Conservation (phyloP, 1,140 invertebrate species). For the Drosophila lacteicornis region DNA sequence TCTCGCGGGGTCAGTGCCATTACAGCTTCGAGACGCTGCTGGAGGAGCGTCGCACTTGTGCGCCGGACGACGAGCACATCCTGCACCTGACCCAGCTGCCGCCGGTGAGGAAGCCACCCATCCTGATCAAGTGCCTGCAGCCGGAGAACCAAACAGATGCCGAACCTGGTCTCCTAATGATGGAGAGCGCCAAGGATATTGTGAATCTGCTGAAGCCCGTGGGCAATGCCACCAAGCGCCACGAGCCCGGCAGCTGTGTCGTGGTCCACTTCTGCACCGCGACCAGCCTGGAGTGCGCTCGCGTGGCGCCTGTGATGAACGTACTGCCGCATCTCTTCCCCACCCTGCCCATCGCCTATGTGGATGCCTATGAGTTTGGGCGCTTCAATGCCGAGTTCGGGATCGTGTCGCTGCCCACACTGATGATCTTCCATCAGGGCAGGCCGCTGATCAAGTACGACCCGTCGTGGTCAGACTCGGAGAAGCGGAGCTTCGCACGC, state of each 20-base stretch:
- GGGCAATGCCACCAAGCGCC: conserved; percentile 85
- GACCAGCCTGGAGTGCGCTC: conserved; percentile 95
- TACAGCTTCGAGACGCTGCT: conserved; percentile 60
- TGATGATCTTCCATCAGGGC: conserved; percentile 97
- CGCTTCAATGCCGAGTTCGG: conserved; percentile 96
- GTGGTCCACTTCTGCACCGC: conserved; percentile 95
- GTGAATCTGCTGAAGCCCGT: conserved; percentile 85
- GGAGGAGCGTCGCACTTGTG: conserved; percentile 45
- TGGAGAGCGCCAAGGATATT: conserved; percentile 75
- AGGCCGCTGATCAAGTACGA: conserved; percentile 86
- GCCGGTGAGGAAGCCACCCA: conserved; percentile 59
- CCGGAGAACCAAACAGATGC: conserved; percentile 1
- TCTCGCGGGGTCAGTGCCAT: conserved; percentile 54
- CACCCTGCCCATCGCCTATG: conserved; percentile 93
- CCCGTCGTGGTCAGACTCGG: conserved; percentile 89
- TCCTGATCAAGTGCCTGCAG: conserved; percentile 73
- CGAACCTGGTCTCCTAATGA: conserved; percentile 57
- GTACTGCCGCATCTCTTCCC: conserved; percentile 93
- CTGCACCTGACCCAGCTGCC: conserved; percentile 54
- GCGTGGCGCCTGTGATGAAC: conserved; percentile 95
- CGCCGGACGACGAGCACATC: conserved; percentile 68
- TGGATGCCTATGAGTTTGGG: conserved; percentile 94
- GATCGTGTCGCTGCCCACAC: conserved; percentile 96
- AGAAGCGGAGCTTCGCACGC: conserved; percentile 91
- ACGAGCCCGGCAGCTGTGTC: conserved; percentile 89